Conservation (phyloP, 2,113 vertebrate species). For the Nothocercus julius region DNA sequence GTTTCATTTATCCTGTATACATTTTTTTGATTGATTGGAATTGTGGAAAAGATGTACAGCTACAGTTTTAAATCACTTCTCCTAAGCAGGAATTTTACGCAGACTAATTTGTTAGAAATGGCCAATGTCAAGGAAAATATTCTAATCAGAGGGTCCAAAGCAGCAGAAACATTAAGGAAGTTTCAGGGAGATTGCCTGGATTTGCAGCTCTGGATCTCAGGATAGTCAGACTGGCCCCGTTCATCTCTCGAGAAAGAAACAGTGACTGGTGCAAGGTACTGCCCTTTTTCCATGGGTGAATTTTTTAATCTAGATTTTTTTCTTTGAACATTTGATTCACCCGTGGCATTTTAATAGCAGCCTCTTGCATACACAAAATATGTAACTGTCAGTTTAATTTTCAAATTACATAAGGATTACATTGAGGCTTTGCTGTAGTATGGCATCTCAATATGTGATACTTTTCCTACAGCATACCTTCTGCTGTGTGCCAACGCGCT, state of each 20-base stretch:
- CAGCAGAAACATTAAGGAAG: neutral
- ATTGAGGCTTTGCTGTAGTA: neutral
- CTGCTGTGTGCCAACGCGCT: neutral
- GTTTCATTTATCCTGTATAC: neutral
- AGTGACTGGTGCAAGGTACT: neutral
- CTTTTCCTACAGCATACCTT: neutral
- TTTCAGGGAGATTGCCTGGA: neutral
- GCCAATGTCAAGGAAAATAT: neutral
- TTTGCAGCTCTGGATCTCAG: neutral
- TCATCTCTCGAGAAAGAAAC: neutral
- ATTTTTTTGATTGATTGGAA: neutral
- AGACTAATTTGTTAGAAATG: neutral
- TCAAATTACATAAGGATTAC: neutral
- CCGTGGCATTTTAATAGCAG: neutral
- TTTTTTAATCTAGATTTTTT: neutral
- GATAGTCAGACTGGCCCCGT: neutral
- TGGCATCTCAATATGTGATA: neutral
- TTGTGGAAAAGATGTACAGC: neutral
- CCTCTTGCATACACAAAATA: neutral
- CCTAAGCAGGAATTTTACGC: neutral
- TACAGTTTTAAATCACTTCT: neutral
- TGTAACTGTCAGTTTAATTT: slow-evolving; percentile 5
- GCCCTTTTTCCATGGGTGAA: neutral
- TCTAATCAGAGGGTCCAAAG: neutral
- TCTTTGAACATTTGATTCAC: neutral